phyloP scores from a whole-genome alignment of 1,140 invertebrate genomes.

The Rhagoletis pomonella region DNA sequence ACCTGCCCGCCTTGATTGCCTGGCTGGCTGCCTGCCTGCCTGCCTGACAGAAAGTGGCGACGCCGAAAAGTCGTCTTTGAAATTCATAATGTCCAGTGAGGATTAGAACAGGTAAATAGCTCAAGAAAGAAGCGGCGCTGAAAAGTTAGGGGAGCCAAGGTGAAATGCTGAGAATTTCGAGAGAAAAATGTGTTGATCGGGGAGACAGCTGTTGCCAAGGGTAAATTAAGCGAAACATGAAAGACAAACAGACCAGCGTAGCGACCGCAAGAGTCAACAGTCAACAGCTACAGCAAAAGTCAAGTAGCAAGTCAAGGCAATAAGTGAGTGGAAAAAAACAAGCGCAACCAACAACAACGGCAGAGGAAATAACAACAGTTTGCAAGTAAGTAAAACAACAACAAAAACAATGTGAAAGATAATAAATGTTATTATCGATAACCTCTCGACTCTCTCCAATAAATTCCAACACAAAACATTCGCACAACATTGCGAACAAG shows the following conservation, averaged over 20 bases:
- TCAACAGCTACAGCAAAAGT: no score
- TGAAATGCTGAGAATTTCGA: background rate
- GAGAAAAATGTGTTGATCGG: background rate
- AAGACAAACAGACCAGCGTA: constrained; percentile 3
- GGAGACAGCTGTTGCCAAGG: background rate
- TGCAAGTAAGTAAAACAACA: background rate
- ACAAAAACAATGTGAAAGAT: background rate
- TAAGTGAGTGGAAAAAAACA: background rate
- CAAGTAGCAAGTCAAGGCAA: no score
- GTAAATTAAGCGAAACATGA: constrained; percentile 36
- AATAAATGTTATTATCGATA: constrained; percentile 26
- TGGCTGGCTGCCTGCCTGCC: background rate
- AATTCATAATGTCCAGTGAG: constrained; percentile 17
- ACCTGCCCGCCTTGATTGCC: no score
- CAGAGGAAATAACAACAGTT: background rate
- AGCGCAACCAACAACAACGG: no score
- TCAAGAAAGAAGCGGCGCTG: background rate
- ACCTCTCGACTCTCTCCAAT: no score
- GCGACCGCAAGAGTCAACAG: no score
- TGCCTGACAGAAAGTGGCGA: background rate
- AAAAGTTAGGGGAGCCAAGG: background rate
- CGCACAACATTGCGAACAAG: background rate
- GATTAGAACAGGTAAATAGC: constrained; percentile 5
- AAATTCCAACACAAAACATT: background rate
- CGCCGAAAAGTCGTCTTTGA: constrained; percentile 31